Evolutionary conservation across 1,140 invertebrate species (phyloP), one percentile per base, ranked within the genome.

Genomic region (Doryteuthis pealeii): DNA sequence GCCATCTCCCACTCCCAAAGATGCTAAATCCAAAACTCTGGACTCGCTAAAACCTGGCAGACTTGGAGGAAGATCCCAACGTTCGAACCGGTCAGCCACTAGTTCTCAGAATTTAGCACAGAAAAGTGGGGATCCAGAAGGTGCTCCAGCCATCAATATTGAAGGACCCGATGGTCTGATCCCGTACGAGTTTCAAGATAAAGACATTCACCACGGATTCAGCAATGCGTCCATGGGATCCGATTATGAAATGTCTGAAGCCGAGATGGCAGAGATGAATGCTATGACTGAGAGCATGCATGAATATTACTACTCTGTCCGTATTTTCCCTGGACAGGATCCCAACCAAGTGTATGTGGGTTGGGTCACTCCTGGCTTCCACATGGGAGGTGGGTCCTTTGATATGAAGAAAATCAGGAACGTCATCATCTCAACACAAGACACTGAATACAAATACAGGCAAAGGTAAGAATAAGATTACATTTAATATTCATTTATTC

Each of bases 361-460:
- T n/a, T 99, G 98, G 98, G 96, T 99, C 15, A 99, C 97, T 0
- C 96, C 97, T 0, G 96, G 98, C 82, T 99, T 98, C 86, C 89
- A 91, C 86, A 89, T 94, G 43, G 93, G 95, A 82, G 94, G 92
- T n/a, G 93, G 92, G 77, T 92, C 94, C 74, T 99, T 98, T 87
- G 96, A 96, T 84, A 92, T 95, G 82, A 92, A 91, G 80, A 93
- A 94, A 81, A 94, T 97, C 1, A 91, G 94, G 31, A 94, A 94
- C 84, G 92, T 93, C 0, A 94, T 95, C 0, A 93, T 98, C n/a
- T 91, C 90, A 68, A 87, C 88, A 31, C 81, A 88, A n/a, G 86
- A 86, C 70, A 77, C 84, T 8, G 86, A 90, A 73, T 85, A 86
- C 77, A 85, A 82, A 80, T 73, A 82, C 72, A 86, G 87, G 75